phyloP scores from a whole-genome alignment of 2,888 invertebrate genomes.

The Agrochola lota region DNA sequence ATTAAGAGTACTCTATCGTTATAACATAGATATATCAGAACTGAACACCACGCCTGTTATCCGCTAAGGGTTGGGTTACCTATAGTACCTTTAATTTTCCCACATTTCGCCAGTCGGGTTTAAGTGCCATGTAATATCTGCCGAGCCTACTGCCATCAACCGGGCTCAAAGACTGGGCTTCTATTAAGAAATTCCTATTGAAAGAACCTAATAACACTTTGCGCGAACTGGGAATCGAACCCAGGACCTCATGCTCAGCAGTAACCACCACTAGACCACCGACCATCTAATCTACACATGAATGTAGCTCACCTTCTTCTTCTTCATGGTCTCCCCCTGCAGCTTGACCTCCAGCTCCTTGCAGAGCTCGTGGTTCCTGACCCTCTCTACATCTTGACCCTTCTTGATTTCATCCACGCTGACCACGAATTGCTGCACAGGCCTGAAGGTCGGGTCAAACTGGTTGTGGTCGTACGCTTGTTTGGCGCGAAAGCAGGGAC shows the following conservation, averaged over 20 bases:
- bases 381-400: slow-evolving; percentile 73
- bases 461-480: slow-evolving; percentile 89
- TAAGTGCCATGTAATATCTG: neutral
- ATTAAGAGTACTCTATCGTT: neutral
- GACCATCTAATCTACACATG: neutral
- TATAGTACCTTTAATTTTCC: no score
- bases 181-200: neutral
- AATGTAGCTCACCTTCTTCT: slow-evolving; percentile 76
- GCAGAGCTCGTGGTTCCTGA: slow-evolving; percentile 80
- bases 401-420: slow-evolving; percentile 84
- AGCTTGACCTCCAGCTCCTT: slow-evolving; percentile 85
- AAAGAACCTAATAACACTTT: neutral
- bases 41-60: neutral
- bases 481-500: slow-evolving; percentile 90
- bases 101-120: neutral
- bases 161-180: neutral
- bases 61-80: no score
- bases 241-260: neutral
- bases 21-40: no score
- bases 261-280: neutral
- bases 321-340: slow-evolving; percentile 79
- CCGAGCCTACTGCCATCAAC: neutral
- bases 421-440: slow-evolving; percentile 80
- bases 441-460: slow-evolving; percentile 84
- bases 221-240: no score